Percentiles rank a stretch among this genome's conserved stretches.
phyloP scores from a whole-genome alignment of 2,888 invertebrate genomes.

The Zaprionus bogoriensis region DNA sequence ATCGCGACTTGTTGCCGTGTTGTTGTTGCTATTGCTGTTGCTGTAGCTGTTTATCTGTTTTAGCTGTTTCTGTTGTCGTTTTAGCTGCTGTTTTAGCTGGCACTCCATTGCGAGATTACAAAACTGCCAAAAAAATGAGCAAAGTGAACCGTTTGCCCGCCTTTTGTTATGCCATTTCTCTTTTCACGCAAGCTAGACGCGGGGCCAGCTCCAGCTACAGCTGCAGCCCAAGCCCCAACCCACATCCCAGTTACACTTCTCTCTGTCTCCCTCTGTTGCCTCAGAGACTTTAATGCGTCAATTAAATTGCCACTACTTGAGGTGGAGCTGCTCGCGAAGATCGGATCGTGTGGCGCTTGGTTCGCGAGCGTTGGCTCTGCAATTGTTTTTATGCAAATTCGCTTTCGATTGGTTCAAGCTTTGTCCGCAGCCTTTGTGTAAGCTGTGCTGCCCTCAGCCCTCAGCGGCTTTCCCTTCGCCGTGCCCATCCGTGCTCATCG shows the following conservation, averaged over 20 bases:
- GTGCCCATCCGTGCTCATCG: conserved; percentile 13
- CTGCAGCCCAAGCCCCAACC: conserved; percentile 12
- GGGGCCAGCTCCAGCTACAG: too few species aligned
- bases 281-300: conserved; percentile 66
- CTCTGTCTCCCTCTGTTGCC: conserved; percentile 2
- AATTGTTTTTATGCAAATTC: conserved; percentile 71
- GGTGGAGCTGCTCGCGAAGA: conserved; percentile 15
- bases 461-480: neutral
- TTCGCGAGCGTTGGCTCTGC: conserved; percentile 20
- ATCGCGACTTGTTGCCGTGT: conserved; percentile 28
- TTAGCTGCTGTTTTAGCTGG: conserved; percentile 33
- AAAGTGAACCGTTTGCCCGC: conserved; percentile 39
- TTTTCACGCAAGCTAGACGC: conserved; percentile 47
- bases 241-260: conserved; percentile 15
- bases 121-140: conserved; percentile 31
- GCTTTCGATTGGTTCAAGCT: conserved; percentile 49
- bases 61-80: neutral
- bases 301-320: conserved; percentile 67
- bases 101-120: conserved; percentile 56
- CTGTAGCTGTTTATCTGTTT: conserved; percentile 1
- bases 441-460: neutral
- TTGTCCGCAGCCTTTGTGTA: conserved; percentile 23
- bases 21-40: conserved; percentile 5
- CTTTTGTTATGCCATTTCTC: conserved; percentile 72
- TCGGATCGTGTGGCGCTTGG: neutral